Evolutionary conservation across 30 jellyfish, hydroid and myxozoan genomes (phyloP).

Genomic region (Nemopilema nomurai): DNA sequence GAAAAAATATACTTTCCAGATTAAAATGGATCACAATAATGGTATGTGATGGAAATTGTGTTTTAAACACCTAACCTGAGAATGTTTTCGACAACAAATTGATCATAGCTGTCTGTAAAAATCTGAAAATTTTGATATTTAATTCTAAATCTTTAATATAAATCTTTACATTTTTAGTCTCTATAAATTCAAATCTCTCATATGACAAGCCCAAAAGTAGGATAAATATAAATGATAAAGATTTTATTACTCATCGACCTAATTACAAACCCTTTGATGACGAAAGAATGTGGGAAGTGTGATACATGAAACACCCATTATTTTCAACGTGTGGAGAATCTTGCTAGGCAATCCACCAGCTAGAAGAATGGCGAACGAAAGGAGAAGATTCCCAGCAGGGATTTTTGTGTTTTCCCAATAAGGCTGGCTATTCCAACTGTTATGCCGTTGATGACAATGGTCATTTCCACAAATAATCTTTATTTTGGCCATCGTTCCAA

Average conservation of each 20-base stretch:
- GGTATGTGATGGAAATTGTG: neutral
- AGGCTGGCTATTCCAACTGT: constrained; percentile 8
- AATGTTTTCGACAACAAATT: neutral
- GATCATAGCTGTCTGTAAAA: neutral
- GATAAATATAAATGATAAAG: neutral
- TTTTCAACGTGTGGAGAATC: neutral
- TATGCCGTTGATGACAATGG: constrained; percentile 5
- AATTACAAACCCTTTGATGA: neutral
- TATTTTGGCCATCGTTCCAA: constrained; percentile 3
- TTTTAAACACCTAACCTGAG: too few relatives aligned
- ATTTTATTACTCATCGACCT: neutral
- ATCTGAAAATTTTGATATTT: neutral
- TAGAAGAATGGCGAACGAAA: constrained; percentile 2
- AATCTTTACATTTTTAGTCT: neutral
- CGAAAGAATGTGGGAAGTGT: neutral
- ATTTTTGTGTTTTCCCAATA: constrained; percentile 7
- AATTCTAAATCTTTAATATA: too few relatives aligned
- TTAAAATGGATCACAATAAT: neutral
- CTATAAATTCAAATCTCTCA: neutral
- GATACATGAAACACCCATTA: too few relatives aligned
- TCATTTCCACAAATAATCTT: constrained; percentile 5
- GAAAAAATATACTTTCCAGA: neutral
- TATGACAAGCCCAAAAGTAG: neutral
- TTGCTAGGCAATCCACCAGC: constrained; percentile 8
- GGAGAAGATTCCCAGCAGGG: constrained; percentile 9